Conservation (phyloP, 2,888 invertebrate species). For the Acrobasis suavella region DNA sequence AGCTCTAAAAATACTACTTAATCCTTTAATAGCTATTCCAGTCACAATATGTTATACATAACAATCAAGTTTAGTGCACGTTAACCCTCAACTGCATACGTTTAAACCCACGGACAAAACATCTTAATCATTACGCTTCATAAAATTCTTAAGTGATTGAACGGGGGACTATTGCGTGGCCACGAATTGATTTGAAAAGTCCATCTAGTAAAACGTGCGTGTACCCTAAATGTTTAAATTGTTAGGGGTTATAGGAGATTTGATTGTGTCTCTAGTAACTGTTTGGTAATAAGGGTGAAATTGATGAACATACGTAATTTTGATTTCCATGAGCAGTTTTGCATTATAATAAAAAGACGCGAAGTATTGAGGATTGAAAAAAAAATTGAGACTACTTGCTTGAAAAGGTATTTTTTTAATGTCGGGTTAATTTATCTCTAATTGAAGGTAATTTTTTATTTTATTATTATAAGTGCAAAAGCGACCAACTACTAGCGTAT, state of each 20-base stretch:
- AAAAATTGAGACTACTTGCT: no score
- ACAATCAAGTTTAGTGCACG: constrained; percentile 49
- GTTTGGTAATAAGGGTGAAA: neutral
- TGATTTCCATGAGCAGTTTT: no score
- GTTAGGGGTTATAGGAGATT: constrained; percentile 36
- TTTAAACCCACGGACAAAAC: constrained; percentile 63
- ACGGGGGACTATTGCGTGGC: constrained; percentile 70
- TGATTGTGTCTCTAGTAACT: constrained; percentile 5
- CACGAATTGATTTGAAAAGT: constrained; percentile 74
- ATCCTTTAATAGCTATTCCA: constrained; percentile 75
- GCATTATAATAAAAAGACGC: no score
- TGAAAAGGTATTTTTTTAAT: no score
- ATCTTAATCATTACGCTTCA: constrained; percentile 81
- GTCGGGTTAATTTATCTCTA: no score
- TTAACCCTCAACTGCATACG: constrained; percentile 29
- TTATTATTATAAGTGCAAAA: no score
- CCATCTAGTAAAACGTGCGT: constrained; percentile 68
- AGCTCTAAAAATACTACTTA: constrained; percentile 41
- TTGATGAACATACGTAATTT: neutral
- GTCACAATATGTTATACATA: constrained; percentile 74
- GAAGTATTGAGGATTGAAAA: no score
- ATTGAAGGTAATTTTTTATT: no score
- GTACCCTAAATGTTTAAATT: constrained; percentile 45
- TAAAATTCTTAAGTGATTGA: constrained; percentile 82
- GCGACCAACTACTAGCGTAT: no score